Percentiles rank a stretch among this genome's conserved stretches.
Conservation (phyloP, 2,113 vertebrate species). For the Thinocorus orbignyianus region DNA sequence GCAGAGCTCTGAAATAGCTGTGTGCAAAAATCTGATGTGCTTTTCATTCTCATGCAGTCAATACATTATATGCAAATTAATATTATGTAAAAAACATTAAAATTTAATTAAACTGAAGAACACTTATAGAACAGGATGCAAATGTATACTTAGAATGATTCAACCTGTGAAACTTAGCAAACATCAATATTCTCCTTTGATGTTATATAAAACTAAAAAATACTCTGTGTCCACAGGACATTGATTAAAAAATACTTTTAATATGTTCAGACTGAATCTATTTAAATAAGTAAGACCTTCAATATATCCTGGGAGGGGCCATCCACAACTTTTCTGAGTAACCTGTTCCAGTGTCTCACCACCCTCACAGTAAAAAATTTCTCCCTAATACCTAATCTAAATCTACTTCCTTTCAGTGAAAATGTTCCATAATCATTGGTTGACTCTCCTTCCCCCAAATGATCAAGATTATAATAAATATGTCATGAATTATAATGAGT, state of each 20-base stretch:
- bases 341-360: neutral
- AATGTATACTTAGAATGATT: neutral
- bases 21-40: neutral
- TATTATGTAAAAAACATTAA: constrained; percentile 17
- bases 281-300: neutral
- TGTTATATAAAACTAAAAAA: neutral
- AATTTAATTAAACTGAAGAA: constrained; percentile 5
- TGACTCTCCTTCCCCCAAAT: neutral
- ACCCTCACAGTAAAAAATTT: neutral
- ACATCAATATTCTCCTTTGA: neutral
- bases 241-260: neutral
- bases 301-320: neutral
- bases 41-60: neutral
- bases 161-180: neutral
- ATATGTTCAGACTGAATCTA: neutral
- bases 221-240: neutral
- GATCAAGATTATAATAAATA: neutral
- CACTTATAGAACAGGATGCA: neutral
- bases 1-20: neutral
- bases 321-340: neutral
- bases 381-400: neutral
- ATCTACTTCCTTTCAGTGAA: neutral
- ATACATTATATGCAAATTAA: neutral
- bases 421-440: neutral
- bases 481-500: neutral